Conservation (phyloP, 1,140 invertebrate genomes). For the Stegodyphus mimosarum region DNA sequence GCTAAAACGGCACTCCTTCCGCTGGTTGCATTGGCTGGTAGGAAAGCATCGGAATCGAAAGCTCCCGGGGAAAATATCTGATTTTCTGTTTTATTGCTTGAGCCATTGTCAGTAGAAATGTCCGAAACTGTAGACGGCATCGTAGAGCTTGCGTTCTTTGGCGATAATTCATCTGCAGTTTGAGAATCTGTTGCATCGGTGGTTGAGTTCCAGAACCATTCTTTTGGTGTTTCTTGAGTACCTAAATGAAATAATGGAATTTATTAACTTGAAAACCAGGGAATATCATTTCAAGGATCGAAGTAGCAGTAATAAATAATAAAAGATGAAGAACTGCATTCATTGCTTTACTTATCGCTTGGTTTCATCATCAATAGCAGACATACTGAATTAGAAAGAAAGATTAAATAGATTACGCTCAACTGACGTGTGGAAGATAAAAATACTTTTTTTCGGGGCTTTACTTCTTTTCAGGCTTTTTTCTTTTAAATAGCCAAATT, state of each 20-base stretch:
- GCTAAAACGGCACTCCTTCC: conserved; percentile 1
- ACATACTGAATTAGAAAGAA: no score
- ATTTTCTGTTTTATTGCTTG: neutral
- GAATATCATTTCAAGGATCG: no score
- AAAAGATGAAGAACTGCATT: neutral
- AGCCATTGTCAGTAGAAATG: neutral
- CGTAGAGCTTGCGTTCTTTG: neutral
- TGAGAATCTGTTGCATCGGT: conserved; percentile 14
- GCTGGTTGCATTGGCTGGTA: conserved; percentile 17
- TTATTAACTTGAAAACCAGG: neutral
- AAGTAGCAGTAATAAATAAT: no score
- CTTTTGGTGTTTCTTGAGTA: conserved; percentile 1
- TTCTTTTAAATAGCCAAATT: no score
- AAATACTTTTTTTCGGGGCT: no score
- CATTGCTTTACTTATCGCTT: no score
- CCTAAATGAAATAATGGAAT: neutral
- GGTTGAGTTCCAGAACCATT: conserved; percentile 53
- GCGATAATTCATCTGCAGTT: conserved; percentile 1
- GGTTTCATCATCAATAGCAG: no score
- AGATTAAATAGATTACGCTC: no score
- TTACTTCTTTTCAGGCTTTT: no score
- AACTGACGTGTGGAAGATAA: no score
- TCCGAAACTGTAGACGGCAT: neutral
- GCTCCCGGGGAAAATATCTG: neutral
- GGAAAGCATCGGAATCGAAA: neutral